Percentiles rank a stretch among this genome's conserved stretches.
These are phyloP conservation scores for Lucilia cuprina DNA, from an alignment of 1,140 invertebrate genomes.

Conservation along the genomic window DNA sequence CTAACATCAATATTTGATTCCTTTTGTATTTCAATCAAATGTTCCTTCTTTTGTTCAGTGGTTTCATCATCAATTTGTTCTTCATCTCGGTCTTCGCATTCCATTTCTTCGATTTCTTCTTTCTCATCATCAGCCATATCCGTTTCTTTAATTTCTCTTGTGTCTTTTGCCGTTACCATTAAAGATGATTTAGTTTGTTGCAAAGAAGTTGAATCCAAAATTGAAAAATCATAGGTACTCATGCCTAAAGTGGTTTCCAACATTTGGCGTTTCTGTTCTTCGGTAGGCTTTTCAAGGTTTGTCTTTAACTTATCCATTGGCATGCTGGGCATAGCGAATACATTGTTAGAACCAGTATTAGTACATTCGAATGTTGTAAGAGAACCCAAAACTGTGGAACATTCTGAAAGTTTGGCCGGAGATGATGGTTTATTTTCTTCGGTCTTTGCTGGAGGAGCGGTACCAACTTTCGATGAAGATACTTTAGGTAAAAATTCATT, in stretches of 20 bases:
- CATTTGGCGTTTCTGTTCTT: conserved; percentile 38
- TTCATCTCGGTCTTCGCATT: background rate
- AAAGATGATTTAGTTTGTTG: conserved; percentile 26
- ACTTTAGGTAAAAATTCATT: conserved; percentile 49
- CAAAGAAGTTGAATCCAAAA: conserved; percentile 11
- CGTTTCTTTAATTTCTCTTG: background rate
- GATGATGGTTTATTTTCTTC: background rate
- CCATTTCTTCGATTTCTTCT: conserved; percentile 32
- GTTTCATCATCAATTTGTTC: background rate
- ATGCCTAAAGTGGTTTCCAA: conserved; percentile 56
- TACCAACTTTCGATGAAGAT: conserved; percentile 54
- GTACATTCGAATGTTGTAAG: conserved; percentile 29
- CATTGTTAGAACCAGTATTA: background rate
- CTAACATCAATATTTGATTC: background rate
- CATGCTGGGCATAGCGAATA: conserved; percentile 8
- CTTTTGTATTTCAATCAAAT: background rate
- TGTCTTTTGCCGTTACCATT: conserved; percentile 7
- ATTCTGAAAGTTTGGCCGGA: conserved; percentile 48
- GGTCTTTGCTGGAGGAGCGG: conserved; percentile 21
- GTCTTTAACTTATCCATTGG: background rate
- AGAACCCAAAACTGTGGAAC: conserved; percentile 46
- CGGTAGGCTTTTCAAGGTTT: background rate
- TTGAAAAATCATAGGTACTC: conserved; percentile 51
- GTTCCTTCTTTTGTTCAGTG: background rate
- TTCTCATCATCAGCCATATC: conserved; percentile 9